Conservation (phyloP, 2,113 vertebrate species). For the Fregata magnificens region DNA sequence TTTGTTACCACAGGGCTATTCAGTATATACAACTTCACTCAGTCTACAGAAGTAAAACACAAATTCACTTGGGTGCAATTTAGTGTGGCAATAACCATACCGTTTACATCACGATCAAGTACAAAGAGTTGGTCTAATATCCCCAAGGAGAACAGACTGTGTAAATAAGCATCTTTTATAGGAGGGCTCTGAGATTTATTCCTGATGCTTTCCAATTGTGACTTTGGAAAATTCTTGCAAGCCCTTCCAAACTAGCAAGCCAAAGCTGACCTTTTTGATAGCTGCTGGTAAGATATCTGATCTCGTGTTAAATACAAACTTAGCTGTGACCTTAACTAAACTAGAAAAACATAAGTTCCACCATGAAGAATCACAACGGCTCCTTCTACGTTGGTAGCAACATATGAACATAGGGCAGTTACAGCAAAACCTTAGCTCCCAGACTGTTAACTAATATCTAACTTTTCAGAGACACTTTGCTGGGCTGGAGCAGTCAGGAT, state of each 20-base stretch:
- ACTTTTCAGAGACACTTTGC: not conserved
- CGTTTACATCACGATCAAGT: conserved; percentile 23
- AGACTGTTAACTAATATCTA: not conserved
- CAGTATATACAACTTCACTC: not conserved
- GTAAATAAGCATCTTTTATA: conserved; percentile 19
- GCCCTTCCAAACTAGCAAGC: not conserved
- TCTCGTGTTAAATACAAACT: not conserved
- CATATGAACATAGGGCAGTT: not conserved
- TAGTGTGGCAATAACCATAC: conserved; percentile 5
- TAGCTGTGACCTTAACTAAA: not conserved
- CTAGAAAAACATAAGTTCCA: not conserved
- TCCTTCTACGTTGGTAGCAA: not conserved
- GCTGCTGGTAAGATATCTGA: not conserved
- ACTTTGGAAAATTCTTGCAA: not conserved
- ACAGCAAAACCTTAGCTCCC: not conserved
- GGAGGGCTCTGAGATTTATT: not conserved
- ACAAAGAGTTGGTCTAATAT: conserved; percentile 16
- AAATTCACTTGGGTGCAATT: conserved; percentile 25
- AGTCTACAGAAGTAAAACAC: conserved; percentile 8
- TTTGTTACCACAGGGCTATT: not conserved
- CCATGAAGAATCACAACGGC: not conserved
- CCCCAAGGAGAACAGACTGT: not conserved
- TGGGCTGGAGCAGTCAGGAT: not conserved
- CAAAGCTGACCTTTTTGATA: not conserved
- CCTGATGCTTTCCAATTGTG: not conserved